Evolutionary conservation across 2,888 invertebrate species (phyloP).

Genomic region (Cryptosula pallasiana): DNA sequence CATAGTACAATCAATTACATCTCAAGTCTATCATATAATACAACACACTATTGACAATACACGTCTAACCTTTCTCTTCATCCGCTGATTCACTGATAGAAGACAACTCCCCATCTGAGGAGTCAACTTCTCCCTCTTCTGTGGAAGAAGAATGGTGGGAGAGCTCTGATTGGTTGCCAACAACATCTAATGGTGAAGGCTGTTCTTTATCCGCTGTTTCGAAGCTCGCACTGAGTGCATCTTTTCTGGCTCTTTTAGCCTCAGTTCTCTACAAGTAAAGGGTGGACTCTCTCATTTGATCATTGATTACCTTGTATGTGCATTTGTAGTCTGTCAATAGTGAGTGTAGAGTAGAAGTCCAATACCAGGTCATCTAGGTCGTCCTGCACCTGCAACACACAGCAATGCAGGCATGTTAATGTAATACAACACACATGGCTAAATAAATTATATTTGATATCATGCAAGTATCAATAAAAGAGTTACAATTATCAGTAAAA

Average conservation of each 20-base stretch:
- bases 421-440: too few species aligned
- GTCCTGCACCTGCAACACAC: background rate
- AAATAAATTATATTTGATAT: too few species aligned
- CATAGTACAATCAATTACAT: background rate
- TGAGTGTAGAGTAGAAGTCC: background rate
- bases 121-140: conserved; percentile 13
- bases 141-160: background rate
- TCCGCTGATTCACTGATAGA: background rate
- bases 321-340: background rate
- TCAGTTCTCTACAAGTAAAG: background rate
- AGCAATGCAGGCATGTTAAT: too few species aligned
- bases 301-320: conserved; percentile 13
- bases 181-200: background rate
- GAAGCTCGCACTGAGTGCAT: background rate
- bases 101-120: conserved; percentile 20
- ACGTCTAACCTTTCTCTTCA: background rate
- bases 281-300: too few species aligned
- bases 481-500: too few species aligned
- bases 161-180: background rate
- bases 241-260: background rate
- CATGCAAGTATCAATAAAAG: too few species aligned
- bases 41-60: background rate
- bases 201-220: background rate
- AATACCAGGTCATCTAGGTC: background rate
- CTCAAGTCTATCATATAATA: background rate